phyloP scores from a whole-genome alignment of 2,797 vertebrate genomes.

The Schizothorax lantsangensis region DNA sequence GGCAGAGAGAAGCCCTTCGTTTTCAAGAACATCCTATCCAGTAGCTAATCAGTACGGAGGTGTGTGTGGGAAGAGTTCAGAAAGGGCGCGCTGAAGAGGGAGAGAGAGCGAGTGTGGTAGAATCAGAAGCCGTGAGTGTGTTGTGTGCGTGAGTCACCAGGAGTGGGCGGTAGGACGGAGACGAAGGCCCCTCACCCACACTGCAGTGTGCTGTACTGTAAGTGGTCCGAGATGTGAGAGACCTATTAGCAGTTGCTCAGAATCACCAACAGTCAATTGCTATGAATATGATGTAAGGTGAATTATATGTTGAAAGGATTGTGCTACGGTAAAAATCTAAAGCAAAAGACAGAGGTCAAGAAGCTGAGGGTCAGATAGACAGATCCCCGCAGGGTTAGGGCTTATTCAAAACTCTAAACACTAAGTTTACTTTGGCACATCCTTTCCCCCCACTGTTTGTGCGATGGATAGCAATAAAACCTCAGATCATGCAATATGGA shows the following conservation, averaged over 20 bases:
- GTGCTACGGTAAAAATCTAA: background rate
- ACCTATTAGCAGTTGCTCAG: conserved; percentile 33
- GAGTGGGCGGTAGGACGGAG: conserved; percentile 56
- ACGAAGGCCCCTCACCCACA: conserved; percentile 59
- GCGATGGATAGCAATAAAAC: background rate
- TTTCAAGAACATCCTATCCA: conserved; percentile 70
- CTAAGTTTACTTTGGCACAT: background rate
- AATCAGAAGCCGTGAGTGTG: conserved; percentile 51
- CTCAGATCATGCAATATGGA: too few species aligned
- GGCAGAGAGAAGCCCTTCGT: conserved; percentile 23
- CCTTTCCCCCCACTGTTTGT: background rate
- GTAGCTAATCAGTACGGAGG: conserved; percentile 75
- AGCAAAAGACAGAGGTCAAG: conserved; percentile 20
- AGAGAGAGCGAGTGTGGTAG: conserved; percentile 55
- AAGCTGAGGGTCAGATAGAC: background rate
- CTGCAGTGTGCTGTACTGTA: conserved; percentile 42
- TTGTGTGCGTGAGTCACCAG: conserved; percentile 53
- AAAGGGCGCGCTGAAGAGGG: conserved; percentile 72
- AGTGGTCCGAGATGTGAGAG: conserved; percentile 55
- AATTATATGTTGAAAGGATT: conserved; percentile 22
- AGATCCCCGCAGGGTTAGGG: background rate
- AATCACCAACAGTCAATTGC: conserved; percentile 29
- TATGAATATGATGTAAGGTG: conserved; percentile 23
- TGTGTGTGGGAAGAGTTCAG: conserved; percentile 76
- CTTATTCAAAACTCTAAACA: background rate